Conservation (phyloP, 1,140 invertebrate species). For the Elymnias hypermnestra region DNA sequence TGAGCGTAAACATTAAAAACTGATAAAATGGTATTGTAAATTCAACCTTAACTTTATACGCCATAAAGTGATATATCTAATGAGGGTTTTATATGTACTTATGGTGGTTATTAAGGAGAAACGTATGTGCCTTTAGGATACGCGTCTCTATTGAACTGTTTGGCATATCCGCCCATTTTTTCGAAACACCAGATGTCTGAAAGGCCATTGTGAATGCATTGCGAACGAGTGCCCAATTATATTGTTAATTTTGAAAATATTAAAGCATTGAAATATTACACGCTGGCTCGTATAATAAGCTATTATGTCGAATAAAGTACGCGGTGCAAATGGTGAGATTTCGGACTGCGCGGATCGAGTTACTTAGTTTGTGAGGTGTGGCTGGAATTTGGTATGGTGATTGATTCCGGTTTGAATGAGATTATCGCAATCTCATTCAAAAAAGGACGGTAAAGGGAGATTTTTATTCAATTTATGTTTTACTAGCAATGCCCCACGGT, state of each 20-base stretch:
- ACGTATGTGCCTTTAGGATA: conserved; percentile 51
- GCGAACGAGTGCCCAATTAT: conserved; percentile 68
- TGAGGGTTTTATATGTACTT: conserved; percentile 1
- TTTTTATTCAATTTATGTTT: too few species aligned
- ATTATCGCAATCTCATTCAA: too few species aligned
- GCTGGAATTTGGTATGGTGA: conserved; percentile 14
- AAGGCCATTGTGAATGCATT: conserved; percentile 46
- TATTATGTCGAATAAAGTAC: conserved; percentile 41
- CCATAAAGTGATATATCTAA: conserved; percentile 20
- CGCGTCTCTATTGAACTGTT: conserved; percentile 60
- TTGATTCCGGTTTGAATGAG: conserved; percentile 6
- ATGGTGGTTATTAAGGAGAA: conserved; percentile 4
- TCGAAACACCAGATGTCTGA: conserved; percentile 62
- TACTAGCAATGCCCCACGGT: too few species aligned
- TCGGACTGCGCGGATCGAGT: conserved; percentile 13
- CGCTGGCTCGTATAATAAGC: conserved; percentile 65
- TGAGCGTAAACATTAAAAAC: conserved; percentile 17
- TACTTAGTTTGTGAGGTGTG: conserved; percentile 16
- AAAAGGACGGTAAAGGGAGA: too few species aligned
- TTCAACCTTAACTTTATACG: conserved; percentile 10
- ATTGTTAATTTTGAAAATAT: conserved; percentile 74
- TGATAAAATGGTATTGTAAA: conserved; percentile 11
- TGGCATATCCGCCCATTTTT: conserved; percentile 72
- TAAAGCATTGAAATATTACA: conserved; percentile 68
- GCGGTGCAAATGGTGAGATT: conserved; percentile 20